Evolutionary conservation across 2,113 vertebrate genomes (phyloP).

Genomic region (Mionectes macconnelli): DNA sequence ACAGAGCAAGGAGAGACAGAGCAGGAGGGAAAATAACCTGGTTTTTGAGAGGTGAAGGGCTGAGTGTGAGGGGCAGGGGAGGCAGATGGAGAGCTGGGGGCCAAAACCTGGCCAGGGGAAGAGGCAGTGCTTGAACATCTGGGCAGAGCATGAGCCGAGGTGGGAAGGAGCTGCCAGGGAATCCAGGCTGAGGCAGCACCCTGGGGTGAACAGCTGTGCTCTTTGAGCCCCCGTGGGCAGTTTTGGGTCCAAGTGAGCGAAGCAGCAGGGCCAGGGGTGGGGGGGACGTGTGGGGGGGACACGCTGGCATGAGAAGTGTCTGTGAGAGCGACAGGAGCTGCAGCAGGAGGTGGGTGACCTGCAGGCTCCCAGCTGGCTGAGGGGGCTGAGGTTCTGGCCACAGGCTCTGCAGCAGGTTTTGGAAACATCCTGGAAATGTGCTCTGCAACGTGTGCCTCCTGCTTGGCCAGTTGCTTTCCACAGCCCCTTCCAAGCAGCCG

Average conservation of each 20-base stretch:
- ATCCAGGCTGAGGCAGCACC: not conserved
- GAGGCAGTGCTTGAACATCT: not conserved
- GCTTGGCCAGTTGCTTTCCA: not conserved
- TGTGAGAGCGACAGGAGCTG: not conserved
- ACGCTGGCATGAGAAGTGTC: not conserved
- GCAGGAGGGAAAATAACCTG: not conserved
- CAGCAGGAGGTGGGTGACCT: not conserved
- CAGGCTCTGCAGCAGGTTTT: not conserved
- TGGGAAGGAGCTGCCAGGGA: not conserved
- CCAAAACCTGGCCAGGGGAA: fast-evolving
- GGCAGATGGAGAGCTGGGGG: not conserved
- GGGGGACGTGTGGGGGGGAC: not conserved
- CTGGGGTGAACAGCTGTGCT: not conserved
- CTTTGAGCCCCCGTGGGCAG: fast-evolving
- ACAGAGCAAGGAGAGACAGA: not conserved
- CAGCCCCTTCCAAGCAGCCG: not conserved
- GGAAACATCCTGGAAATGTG: not conserved
- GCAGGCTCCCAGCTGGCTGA: not conserved
- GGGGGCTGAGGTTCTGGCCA: not conserved
- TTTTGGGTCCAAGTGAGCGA: fast-evolving
- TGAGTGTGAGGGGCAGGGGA: not conserved
- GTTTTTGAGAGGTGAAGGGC: not conserved
- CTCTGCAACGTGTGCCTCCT: not conserved
- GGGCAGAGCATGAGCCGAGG: not conserved
- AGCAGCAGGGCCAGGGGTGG: not conserved